These are phyloP conservation scores for Calliopum simillimum DNA, from an alignment of 2,888 invertebrate species.

Conservation along the genomic window DNA sequence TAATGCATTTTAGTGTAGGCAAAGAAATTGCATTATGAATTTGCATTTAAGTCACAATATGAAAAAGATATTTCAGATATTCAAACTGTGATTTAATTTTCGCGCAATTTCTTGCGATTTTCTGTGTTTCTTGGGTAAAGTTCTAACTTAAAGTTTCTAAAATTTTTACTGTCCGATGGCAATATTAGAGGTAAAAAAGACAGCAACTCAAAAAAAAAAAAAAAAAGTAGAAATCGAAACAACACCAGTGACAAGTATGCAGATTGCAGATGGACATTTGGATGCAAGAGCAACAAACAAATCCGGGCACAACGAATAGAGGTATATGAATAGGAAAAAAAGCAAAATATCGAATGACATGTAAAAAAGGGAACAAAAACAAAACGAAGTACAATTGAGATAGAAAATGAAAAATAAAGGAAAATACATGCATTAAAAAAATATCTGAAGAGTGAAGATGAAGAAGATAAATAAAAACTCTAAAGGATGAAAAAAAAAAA, in stretches of 20 bases:
- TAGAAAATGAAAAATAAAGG: not conserved
- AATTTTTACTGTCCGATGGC: no score
- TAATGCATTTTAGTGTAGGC: no score
- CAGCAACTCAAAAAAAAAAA: not conserved
- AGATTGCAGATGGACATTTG: slow-evolving; percentile 3
- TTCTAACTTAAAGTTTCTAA: no score
- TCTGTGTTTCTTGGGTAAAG: no score
- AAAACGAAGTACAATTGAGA: slow-evolving; percentile 13
- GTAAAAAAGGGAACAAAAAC: not conserved
- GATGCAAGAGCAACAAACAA: not conserved
- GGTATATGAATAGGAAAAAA: not conserved
- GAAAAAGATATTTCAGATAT: no score
- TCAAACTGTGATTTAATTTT: no score
- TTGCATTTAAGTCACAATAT: no score
- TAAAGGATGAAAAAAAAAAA: slow-evolving; percentile 6
- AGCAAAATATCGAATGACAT: not conserved
- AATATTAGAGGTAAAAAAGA: not conserved
- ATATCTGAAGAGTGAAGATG: not conserved
- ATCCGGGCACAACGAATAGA: not conserved
- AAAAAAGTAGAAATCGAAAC: not conserved
- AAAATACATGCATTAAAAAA: slow-evolving; percentile 10
- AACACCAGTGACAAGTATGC: slow-evolving; percentile 19
- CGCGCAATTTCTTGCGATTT: no score
- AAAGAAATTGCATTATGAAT: no score
- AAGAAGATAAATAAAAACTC: not conserved